Conservation (phyloP, 2,888 invertebrate genomes). For the Aleiodes alternator region DNA sequence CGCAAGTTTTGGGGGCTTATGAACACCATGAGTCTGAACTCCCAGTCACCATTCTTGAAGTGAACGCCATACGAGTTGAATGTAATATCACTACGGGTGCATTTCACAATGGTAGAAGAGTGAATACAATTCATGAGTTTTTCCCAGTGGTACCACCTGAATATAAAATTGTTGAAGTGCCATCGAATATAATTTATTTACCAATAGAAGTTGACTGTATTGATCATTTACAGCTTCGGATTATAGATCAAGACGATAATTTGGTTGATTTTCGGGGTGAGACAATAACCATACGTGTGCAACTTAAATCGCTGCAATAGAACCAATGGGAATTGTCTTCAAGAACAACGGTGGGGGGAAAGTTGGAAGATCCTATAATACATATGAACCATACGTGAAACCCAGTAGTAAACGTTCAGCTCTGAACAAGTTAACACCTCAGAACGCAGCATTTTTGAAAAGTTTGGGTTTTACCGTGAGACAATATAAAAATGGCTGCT, state of each 20-base stretch:
- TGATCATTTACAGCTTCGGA: conserved; percentile 51
- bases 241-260: conserved; percentile 55
- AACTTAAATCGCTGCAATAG: not conserved
- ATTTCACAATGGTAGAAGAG: conserved; percentile 50
- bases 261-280: conserved; percentile 56
- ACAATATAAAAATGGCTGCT: not conserved
- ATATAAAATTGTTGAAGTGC: conserved; percentile 55
- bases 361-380: too few species aligned
- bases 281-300: conserved; percentile 51
- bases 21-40: conserved; percentile 48
- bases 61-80: conserved; percentile 55
- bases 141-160: conserved; percentile 53
- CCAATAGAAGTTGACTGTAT: conserved; percentile 48
- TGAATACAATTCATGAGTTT: conserved; percentile 58
- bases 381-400: not conserved
- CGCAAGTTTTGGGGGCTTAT: conserved; percentile 20
- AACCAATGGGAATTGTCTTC: not conserved
- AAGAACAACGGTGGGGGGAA: not conserved
- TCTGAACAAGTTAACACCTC: not conserved
- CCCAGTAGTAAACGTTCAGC: not conserved
- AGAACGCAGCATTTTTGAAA: not conserved
- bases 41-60: conserved; percentile 53
- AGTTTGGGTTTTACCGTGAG: not conserved
- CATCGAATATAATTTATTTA: conserved; percentile 54
- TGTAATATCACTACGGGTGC: conserved; percentile 58